These are phyloP conservation scores for Cyanoramphus novaezelandiae DNA, from an alignment of 2,113 vertebrate species.

Conservation along the genomic window DNA sequence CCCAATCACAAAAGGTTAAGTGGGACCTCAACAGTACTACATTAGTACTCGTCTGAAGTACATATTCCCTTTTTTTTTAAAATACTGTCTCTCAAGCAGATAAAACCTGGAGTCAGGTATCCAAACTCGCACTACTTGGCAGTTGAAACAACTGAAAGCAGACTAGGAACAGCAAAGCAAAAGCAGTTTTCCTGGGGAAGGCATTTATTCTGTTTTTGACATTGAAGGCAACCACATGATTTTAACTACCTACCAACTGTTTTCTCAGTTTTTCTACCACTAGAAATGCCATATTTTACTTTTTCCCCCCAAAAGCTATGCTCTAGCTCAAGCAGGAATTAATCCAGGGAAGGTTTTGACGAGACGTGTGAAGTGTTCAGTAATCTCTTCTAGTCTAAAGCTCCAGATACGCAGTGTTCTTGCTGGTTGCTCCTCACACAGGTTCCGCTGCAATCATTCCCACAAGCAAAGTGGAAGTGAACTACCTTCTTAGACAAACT, in stretches of 20 bases:
- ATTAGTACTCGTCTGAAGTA: background rate
- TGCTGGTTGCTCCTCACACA: background rate
- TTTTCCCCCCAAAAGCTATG: background rate
- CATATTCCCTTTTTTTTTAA: accelerated
- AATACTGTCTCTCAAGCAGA: background rate
- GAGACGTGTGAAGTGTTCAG: background rate
- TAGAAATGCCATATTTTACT: background rate
- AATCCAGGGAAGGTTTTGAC: background rate
- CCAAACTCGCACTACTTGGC: background rate
- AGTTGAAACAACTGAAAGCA: background rate
- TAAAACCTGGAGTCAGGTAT: background rate
- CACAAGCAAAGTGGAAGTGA: background rate
- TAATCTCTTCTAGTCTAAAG: background rate
- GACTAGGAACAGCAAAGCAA: background rate
- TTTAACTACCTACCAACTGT: background rate
- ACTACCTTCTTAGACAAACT: background rate
- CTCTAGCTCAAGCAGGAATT: background rate
- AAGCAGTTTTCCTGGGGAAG: background rate
- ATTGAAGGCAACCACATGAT: background rate
- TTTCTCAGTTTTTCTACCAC: background rate
- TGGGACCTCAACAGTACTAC: background rate
- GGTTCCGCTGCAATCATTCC: background rate
- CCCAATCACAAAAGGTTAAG: background rate
- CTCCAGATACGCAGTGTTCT: background rate
- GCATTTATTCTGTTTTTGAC: background rate